These are phyloP conservation scores for Hypomecis punctinalis DNA, from an alignment of 2,888 invertebrate genomes.

Conservation along the genomic window DNA sequence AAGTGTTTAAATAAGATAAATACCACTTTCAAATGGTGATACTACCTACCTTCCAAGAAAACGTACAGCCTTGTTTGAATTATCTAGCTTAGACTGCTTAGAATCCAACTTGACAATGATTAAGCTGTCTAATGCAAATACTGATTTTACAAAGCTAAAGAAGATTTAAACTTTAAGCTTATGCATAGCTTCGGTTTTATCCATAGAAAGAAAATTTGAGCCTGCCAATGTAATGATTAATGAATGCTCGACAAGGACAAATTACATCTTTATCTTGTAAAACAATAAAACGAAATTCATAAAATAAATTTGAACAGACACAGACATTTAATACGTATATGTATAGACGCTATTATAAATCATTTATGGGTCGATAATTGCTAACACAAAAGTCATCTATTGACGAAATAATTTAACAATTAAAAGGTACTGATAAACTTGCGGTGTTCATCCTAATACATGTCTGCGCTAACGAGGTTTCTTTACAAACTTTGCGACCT, in stretches of 20 bases:
- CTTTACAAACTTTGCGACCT: too few species aligned
- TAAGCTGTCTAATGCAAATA: constrained; percentile 14
- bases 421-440: too few species aligned
- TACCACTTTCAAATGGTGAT: constrained; percentile 10
- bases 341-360: too few species aligned
- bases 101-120: constrained; percentile 35
- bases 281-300: too few species aligned
- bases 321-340: too few species aligned
- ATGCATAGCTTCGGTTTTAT: not conserved
- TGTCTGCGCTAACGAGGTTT: too few species aligned
- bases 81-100: constrained; percentile 23
- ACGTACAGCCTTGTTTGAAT: constrained; percentile 39
- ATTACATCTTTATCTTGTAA: not conserved
- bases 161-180: not conserved
- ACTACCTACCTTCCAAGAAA: constrained; percentile 29
- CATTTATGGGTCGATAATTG: too few species aligned
- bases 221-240: constrained; percentile 1
- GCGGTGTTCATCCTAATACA: too few species aligned
- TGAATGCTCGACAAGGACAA: not conserved
- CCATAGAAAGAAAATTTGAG: not conserved
- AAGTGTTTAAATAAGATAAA: not conserved
- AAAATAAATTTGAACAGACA: too few species aligned
- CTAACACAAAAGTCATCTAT: too few species aligned
- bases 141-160: not conserved
- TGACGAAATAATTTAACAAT: too few species aligned